Evolutionary conservation across 2,113 vertebrate species (phyloP), one percentile per base, ranked within the genome.

Genomic region (Passerina amoena): DNA sequence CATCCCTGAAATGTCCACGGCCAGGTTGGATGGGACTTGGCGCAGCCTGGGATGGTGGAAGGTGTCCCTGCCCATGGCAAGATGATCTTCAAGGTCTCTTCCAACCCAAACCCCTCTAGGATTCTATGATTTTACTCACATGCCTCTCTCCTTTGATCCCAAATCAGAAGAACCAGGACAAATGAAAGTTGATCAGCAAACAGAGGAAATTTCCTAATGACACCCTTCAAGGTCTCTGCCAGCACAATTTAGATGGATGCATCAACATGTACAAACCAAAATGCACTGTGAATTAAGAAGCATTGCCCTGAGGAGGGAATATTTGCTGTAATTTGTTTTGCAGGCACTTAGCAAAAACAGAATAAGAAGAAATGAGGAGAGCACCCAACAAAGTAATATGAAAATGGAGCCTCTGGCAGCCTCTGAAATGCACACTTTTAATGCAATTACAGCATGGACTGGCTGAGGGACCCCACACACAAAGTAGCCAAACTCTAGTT

Each of bases 251-350:
- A 33, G 25, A 77, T 42, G 77, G 56, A 27, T 70, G 17, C 37
- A 65, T 53, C 60, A 81, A 72, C 35, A 69, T 1, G 9, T 35
- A n/a, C 68, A 57, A 91, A 61, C 30, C 19, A 48, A 79, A 83
- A 76, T 23, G 25, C 28, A 12, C 25, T 1, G 4, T 38, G 77
- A 86, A 78, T 81, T 75, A 63, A 91, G 82, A 20, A 82, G 40
- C 44, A 4, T 44, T 76, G 68, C 40, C 45, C 47, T 61, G 31
- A 85, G 69, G 85, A 88, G 76, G 44, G 48, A 90, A 51, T 72
- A 86, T 60, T 93, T 79, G n/a, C 75, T 77, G 71, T 73, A 90
- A 93, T 94, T 77, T 76, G 82, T 77, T 93, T 92, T 83, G 51
- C 76, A 83, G 68, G 47, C 91, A 88, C 80, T 95, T 77, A 88